Evolutionary conservation across 2,113 vertebrate species (phyloP).

Genomic region (Heterotis niloticus): DNA sequence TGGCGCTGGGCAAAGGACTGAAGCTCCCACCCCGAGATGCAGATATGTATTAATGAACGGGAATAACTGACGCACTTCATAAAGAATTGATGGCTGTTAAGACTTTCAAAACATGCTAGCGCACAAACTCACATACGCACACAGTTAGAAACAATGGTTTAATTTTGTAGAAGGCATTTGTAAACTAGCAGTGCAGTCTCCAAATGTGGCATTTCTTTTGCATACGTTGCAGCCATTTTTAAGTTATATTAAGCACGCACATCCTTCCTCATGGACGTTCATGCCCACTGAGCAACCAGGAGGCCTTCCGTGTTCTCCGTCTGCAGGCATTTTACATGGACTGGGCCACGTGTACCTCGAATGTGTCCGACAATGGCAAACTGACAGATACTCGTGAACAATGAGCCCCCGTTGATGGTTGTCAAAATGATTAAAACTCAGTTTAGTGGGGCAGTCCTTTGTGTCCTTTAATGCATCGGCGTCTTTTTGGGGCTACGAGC

Average conservation of each 20-base stretch:
- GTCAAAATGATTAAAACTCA: slow-evolving; percentile 50
- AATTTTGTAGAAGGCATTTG: background rate
- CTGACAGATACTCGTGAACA: slow-evolving; percentile 50
- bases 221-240: background rate
- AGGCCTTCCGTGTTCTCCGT: slow-evolving; percentile 6
- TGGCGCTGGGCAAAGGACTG: too few species aligned
- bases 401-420: slow-evolving; percentile 50
- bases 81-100: too few species aligned
- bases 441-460: slow-evolving; percentile 33
- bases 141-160: background rate
- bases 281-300: background rate
- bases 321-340: slow-evolving; percentile 36
- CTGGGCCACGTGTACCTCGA: slow-evolving; percentile 28
- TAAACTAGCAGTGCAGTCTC: background rate
- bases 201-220: background rate
- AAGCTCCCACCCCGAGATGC: too few species aligned
- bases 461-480: slow-evolving; percentile 21
- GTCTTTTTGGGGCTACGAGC: background rate
- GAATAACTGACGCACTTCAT: too few species aligned
- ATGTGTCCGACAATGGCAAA: slow-evolving; percentile 46
- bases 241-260: too few species aligned
- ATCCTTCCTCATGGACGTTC: background rate
- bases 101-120: too few species aligned
- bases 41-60: too few species aligned
- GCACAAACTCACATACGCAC: background rate